These are phyloP conservation scores for Aspidiotus destructor DNA, from an alignment of 2,888 invertebrate species.

Conservation along the genomic window DNA sequence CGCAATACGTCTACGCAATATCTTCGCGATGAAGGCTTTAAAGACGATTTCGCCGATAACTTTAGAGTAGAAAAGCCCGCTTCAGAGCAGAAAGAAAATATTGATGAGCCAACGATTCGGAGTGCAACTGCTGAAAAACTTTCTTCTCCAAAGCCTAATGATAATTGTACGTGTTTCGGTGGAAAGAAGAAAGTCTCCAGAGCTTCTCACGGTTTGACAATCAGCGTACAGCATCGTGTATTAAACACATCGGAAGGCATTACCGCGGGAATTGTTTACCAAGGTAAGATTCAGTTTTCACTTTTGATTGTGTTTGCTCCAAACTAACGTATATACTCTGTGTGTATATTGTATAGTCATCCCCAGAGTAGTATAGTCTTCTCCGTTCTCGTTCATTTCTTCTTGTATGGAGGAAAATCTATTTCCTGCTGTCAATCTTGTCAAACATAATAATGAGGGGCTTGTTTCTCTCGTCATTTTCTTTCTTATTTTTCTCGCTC, in stretches of 20 bases:
- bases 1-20: not conserved
- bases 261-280: constrained; percentile 18
- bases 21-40: not conserved
- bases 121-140: not conserved
- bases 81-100: not conserved
- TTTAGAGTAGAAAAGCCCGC: not conserved
- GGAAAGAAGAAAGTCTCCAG: constrained; percentile 8
- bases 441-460: no score
- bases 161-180: constrained; percentile 13
- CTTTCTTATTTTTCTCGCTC: no score
- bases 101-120: not conserved
- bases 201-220: constrained; percentile 20
- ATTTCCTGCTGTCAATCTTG: no score
- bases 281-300: constrained; percentile 11
- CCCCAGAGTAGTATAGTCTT: no score
- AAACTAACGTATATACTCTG: no score
- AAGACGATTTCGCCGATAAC: not conserved
- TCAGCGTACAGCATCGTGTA: constrained; percentile 23
- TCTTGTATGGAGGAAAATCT: no score
- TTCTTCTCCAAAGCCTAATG: not conserved
- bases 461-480: no score
- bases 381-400: no score
- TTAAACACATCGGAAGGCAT: constrained; percentile 19
- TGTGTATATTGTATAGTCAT: no score
- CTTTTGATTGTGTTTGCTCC: no score